Conservation (phyloP, 2,888 invertebrate species). For the Calliscelio sp. region DNA sequence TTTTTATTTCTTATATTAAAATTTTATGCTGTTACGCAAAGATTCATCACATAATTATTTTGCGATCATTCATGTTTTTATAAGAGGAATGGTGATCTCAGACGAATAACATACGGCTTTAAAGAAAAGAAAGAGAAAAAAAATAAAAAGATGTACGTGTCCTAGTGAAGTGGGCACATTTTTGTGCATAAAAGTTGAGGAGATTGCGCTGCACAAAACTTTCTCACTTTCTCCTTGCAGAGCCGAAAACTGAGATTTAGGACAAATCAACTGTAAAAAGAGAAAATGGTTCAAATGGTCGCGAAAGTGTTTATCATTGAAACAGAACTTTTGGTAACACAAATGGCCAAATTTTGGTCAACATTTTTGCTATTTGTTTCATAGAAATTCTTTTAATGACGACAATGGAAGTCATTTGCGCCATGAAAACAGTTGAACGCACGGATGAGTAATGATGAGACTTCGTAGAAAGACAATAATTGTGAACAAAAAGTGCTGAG, state of each 20-base stretch:
- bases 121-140: too few relatives aligned
- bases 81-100: too few relatives aligned
- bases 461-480: background rate
- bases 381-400: background rate
- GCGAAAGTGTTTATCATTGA: conserved; percentile 20
- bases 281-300: conserved; percentile 39
- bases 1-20: too few relatives aligned
- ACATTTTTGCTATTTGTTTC: background rate
- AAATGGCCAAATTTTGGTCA: background rate
- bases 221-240: conserved; percentile 54
- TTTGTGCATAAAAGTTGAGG: conserved; percentile 25
- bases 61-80: conserved; percentile 3
- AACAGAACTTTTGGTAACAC: too few relatives aligned
- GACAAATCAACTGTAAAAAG: conserved; percentile 56
- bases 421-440: background rate
- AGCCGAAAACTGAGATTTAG: conserved; percentile 53
- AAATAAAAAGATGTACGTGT: background rate
- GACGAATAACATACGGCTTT: too few relatives aligned
- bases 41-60: too few relatives aligned
- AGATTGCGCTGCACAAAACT: conserved; percentile 33
- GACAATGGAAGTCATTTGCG: background rate
- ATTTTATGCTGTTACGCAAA: too few relatives aligned
- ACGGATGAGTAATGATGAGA: conserved; percentile 1
- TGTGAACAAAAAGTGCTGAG: background rate
- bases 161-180: conserved; percentile 15